A percentile compares a stretch with the other conserved stretches of the same genome.
These are phyloP conservation scores for Agapostemon virescens DNA, from an alignment of 2,888 invertebrate genomes.

Conservation along the genomic window DNA sequence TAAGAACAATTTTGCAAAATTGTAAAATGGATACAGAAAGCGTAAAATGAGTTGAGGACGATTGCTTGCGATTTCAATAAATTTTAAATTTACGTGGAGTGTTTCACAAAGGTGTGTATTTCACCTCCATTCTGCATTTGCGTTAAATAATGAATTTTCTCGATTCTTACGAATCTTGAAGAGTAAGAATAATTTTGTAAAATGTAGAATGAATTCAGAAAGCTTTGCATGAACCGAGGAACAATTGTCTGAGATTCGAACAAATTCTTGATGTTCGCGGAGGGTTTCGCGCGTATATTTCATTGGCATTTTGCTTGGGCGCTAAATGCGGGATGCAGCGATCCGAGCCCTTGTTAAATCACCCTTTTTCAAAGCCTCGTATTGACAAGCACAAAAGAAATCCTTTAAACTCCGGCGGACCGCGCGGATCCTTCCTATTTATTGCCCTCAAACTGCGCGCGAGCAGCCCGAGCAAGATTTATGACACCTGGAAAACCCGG, in stretches of 20 bases:
- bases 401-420: constrained; percentile 40
- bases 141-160: no score
- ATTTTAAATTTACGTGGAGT: background rate
- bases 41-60: no score
- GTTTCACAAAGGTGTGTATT: background rate
- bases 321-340: background rate
- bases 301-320: constrained; percentile 1
- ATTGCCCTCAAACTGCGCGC: constrained; percentile 50
- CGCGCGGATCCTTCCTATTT: constrained; percentile 54
- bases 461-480: constrained; percentile 56
- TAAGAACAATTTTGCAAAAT: no score
- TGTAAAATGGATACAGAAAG: no score
- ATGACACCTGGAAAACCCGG: constrained; percentile 59
- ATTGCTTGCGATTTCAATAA: no score
- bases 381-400: constrained; percentile 41
- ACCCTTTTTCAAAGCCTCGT: background rate
- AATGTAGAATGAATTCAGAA: no score
- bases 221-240: no score
- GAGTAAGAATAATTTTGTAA: no score
- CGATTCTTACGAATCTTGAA: no score
- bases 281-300: no score
- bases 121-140: no score
- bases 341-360: constrained; percentile 7
- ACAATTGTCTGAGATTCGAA: no score
- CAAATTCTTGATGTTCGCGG: background rate